Base-by-base conservation (phyloP, 2,888 invertebrate species). In the Zaprionus obscuricornis region DNA sequence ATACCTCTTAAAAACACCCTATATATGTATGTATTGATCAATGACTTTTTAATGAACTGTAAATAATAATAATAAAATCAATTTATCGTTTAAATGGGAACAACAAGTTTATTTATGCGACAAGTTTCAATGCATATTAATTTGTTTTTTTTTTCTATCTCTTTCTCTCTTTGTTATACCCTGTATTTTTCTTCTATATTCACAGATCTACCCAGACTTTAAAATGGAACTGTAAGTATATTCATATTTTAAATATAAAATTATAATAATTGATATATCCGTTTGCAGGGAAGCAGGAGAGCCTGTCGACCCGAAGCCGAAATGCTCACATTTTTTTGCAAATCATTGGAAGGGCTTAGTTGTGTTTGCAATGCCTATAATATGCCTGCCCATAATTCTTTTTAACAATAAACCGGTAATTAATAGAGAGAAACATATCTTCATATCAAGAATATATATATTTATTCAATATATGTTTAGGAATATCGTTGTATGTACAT, bases 311-410 rank as follows among this genome's bases (percentile, higher is more conserved):
- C 50, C 76, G 13, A 66, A 68, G 0, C 72, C 64, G 3, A 74
- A 73, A 16, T 55, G 73, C 11, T 50, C 68, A 26, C 71, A 70
- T 45, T 94, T 94, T 85, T 74, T 94, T 3, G 88, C 91, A 24
- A 92, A 94, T 62, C 96, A 96, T 87, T 96, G 96, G 96, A 94
- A 93, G 85, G 93, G 95, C 1, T 76, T 95, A 0, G 91, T 96
- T 50, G 92, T 95, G 20, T 91, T 95, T 17, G 50, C 94, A 17
- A 93, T 94, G 76, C 96, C 96, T 0, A 70, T 96, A 2, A 51
- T 94, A 7, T 90, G 95, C 17, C 89, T 95, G 55, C 95, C 96
- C 0, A 91, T 95, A 57, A 92, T 95, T 57, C 88, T 94, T 3
- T 34, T 92, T 7, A 91, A 94, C 74, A 90, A 92, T 59, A 91